phyloP scores from a whole-genome alignment of 1,140 invertebrate genomes.

The Galleria mellonella region DNA sequence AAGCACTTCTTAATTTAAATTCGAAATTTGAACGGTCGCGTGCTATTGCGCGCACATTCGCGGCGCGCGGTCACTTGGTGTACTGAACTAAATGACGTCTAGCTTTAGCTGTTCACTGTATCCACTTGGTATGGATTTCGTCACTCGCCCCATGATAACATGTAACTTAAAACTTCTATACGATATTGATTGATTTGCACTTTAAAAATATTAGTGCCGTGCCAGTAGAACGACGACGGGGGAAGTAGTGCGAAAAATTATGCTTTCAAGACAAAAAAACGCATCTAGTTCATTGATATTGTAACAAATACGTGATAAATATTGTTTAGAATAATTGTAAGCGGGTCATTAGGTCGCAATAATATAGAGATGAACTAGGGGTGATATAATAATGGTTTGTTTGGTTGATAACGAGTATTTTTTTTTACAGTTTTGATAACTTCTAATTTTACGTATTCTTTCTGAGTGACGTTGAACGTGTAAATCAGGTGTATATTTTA shows the following conservation, averaged over 20 bases:
- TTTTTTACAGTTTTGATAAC: no score
- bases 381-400: no score
- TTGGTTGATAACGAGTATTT: no score
- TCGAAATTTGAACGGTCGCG: background rate
- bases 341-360: no score
- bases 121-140: constrained; percentile 10
- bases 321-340: no score
- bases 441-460: no score
- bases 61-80: constrained; percentile 14
- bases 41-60: constrained; percentile 9
- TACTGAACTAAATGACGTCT: constrained; percentile 14
- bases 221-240: background rate
- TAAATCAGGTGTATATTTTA: no score
- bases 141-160: constrained; percentile 16
- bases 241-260: constrained; percentile 3
- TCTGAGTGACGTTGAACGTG: no score
- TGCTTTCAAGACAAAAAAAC: background rate
- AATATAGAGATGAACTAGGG: no score
- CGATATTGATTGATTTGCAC: constrained; percentile 13
- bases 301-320: background rate
- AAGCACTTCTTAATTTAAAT: constrained; percentile 3
- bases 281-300: background rate
- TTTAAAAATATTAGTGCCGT: background rate
- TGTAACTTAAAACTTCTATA: constrained; percentile 20
- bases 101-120: background rate